These are phyloP conservation scores for Stylophora pistillata DNA, from an alignment of 64 coral and sea anemone species.

Conservation along the genomic window DNA sequence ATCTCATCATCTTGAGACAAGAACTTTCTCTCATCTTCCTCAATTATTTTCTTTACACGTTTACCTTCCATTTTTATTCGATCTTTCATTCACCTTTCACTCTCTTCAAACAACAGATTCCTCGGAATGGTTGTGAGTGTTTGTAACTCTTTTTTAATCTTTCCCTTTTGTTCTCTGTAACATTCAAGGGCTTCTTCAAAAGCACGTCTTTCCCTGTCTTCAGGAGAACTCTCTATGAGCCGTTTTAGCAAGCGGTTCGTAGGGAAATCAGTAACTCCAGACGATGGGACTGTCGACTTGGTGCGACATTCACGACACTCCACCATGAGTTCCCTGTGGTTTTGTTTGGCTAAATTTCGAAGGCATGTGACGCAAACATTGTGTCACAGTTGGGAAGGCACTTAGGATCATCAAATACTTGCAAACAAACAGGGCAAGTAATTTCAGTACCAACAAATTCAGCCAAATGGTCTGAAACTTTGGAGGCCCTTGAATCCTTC, in stretches of 20 bases:
- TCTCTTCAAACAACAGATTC: neutral
- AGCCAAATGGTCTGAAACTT: constrained; percentile 31
- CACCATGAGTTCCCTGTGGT: neutral
- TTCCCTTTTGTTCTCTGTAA: neutral
- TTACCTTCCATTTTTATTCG: constrained; percentile 5
- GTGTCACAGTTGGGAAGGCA: constrained; percentile 59
- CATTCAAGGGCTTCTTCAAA: constrained; percentile 6
- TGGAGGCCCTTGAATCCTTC: neutral
- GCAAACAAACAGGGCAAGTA: constrained; percentile 59
- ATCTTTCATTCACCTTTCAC: neutral
- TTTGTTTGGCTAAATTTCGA: constrained; percentile 7
- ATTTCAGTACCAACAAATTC: constrained; percentile 52
- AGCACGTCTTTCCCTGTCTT: constrained; percentile 29
- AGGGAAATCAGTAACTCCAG: constrained; percentile 44
- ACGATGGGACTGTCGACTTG: constrained; percentile 32
- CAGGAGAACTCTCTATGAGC: constrained; percentile 40
- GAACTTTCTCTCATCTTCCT: neutral
- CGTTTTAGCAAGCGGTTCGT: constrained; percentile 52
- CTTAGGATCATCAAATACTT: constrained; percentile 54
- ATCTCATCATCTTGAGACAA: neutral
- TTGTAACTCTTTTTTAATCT: neutral
- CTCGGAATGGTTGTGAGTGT: neutral
- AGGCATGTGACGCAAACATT: constrained; percentile 66
- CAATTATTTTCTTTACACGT: neutral
- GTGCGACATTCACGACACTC: constrained; percentile 55